Base-by-base conservation (phyloP, 2,888 invertebrate genomes). In the Aspidiotus rigidus region DNA sequence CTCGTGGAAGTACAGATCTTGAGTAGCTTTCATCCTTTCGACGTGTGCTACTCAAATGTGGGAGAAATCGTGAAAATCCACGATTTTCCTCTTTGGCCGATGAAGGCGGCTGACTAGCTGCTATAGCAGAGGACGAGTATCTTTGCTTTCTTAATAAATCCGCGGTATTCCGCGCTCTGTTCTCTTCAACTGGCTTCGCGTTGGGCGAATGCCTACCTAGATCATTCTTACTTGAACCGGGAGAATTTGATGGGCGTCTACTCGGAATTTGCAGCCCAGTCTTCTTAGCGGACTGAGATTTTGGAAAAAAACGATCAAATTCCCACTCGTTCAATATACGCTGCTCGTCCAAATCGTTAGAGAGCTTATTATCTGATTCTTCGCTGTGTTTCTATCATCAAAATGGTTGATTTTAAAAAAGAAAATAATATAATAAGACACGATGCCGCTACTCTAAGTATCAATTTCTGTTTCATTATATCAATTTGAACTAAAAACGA, bases 251-350 rank as follows among this genome's bases (percentile, higher is more conserved):
- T 2, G 10, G 3, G 10, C 49, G 49, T n/a, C n/a, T 49, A n/a
- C 49, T 49, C 49, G n/a, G 6, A 49, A n/a, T 13, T 49, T 13
- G n/a, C 49, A n/a, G n/a, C 2, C 49, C 49, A 28, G 28, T 28
- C 28, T 28, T 28, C 28, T 28, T 28, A 28, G 28, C 28, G 28
- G 28, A 28, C 5, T 28, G 28, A 28, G 28, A 28, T 28, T 28
- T 28, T 5, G 28, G 28, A 5, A 28, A 90, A 82, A 91, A 90
- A 77, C 87, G 85, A 74, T 89, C 88, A 79, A 91, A 87, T 80
- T 91, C 88, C 91, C 90, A 91, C 77, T 91, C 90, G 79, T 89
- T 88, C 74, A 91, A 82, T 73, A 91, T 83, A 69, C 86, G 86
- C 72, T 88, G 88, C 78, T 90, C 90, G 77, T 89, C 89, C 75